A percentile compares a stretch with the other conserved stretches of the same genome.
phyloP scores from a whole-genome alignment of 2,888 invertebrate genomes.

The Pristionchus arcanus region DNA sequence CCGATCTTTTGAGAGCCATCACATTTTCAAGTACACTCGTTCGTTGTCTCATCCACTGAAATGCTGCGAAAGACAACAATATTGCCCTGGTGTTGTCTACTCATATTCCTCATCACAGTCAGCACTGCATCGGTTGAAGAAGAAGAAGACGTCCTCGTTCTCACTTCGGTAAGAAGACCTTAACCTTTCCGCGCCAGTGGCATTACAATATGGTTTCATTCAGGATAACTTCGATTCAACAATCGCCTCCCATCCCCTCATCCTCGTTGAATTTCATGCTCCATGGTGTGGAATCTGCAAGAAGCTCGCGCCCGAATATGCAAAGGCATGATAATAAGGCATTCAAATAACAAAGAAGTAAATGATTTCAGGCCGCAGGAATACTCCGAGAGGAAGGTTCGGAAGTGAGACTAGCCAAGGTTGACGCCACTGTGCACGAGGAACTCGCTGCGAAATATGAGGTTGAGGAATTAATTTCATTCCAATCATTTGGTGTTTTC shows the following conservation, averaged over 20 bases:
- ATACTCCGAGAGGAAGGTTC: conserved; percentile 85
- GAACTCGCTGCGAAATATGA: conserved; percentile 90
- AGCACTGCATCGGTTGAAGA: background rate
- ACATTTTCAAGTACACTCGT: background rate
- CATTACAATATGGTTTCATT: background rate
- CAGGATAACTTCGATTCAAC: conserved; percentile 89
- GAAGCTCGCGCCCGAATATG: background rate
- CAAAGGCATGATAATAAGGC: background rate
- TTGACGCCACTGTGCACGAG: conserved; percentile 85
- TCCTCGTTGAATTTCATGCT: conserved; percentile 62
- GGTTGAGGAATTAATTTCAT: no score
- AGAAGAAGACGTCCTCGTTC: background rate
- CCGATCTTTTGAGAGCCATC: background rate
- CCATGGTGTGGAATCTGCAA: conserved; percentile 64
- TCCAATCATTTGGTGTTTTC: background rate
- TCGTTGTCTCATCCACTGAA: no score
- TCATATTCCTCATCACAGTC: background rate
- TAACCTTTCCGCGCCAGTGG: background rate
- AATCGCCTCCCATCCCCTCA: conserved; percentile 87
- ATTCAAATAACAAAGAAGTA: conserved; percentile 85
- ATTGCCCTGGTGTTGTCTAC: background rate
- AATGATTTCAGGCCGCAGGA: conserved; percentile 88
- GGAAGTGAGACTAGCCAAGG: conserved; percentile 91
- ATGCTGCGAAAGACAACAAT: background rate
- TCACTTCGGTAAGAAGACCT: background rate